Conservation (phyloP, 2,113 vertebrate genomes). For the Ahaetulla prasina region DNA sequence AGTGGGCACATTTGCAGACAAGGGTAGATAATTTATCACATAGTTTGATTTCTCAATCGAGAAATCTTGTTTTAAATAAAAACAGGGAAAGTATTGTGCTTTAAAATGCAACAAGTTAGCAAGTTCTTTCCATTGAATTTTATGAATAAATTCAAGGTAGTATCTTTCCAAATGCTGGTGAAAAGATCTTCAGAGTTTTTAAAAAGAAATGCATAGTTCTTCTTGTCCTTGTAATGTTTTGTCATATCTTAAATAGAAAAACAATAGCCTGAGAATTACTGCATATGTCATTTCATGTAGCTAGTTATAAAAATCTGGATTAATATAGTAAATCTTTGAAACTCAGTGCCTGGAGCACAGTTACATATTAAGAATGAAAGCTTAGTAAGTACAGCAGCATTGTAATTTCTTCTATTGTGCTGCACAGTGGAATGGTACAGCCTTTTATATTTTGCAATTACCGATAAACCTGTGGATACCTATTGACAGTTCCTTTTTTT, state of each 20-base stretch:
- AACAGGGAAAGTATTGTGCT: not conserved
- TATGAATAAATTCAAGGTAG: not conserved
- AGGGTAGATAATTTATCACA: not conserved
- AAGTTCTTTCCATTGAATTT: not conserved
- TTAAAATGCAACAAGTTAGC: not conserved
- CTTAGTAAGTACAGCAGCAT: not conserved
- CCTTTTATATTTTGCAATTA: not conserved
- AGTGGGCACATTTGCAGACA: not conserved
- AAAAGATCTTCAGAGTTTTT: not conserved
- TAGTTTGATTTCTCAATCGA: not conserved
- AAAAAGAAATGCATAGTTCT: not conserved
- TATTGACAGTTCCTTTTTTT: conserved; percentile 48
- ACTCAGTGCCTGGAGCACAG: not conserved
- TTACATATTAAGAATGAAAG: not conserved
- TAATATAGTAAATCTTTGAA: not conserved
- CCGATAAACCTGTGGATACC: not conserved
- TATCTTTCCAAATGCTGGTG: not conserved
- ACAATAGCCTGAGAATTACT: not conserved
- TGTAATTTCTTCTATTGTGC: not conserved
- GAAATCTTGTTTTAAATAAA: not conserved
- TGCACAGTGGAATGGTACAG: not conserved
- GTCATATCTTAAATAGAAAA: not conserved
- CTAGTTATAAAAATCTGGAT: not conserved
- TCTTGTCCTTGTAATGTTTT: not conserved
- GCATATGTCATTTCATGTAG: not conserved